Conservation (phyloP, 2,113 vertebrate genomes). For the Connochaetes taurinus region DNA sequence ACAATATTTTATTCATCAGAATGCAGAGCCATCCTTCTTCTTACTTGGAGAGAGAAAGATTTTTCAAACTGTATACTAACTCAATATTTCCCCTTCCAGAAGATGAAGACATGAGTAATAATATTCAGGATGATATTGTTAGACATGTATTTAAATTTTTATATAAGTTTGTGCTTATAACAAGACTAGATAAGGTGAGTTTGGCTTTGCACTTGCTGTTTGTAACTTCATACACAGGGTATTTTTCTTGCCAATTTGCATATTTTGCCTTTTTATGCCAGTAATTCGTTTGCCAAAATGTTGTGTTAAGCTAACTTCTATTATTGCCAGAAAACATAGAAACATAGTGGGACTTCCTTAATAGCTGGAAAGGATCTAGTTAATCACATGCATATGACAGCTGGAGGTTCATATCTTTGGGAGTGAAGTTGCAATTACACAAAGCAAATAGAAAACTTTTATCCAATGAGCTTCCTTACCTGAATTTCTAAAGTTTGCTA, state of each 20-base stretch:
- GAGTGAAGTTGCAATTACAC: not conserved
- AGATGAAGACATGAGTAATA: conserved; percentile 5
- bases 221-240: conserved; percentile 45
- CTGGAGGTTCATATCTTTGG: conserved; percentile 37
- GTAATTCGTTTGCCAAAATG: conserved; percentile 48
- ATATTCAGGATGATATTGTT: conserved; percentile 5
- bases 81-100: not conserved
- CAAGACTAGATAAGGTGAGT: conserved; percentile 23
- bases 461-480: conserved; percentile 12
- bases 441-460: conserved; percentile 59
- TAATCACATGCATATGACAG: conserved; percentile 42
- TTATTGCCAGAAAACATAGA: conserved; percentile 61
- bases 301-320: conserved; percentile 51
- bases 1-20: not conserved
- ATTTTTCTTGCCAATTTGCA: conserved; percentile 64
- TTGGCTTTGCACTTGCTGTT: conserved; percentile 55
- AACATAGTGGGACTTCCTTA: conserved; percentile 48
- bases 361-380: conserved; percentile 25
- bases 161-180: conserved; percentile 18
- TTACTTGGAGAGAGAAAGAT: not conserved
- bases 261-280: conserved; percentile 52
- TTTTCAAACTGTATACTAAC: not conserved
- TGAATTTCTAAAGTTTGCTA: conserved; percentile 30
- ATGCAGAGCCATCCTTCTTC: not conserved
- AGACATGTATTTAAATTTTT: conserved; percentile 1